A percentile compares a stretch with the other conserved stretches of the same genome.
Conservation (phyloP, 1,140 invertebrate genomes). For the Cydia strobilella region DNA sequence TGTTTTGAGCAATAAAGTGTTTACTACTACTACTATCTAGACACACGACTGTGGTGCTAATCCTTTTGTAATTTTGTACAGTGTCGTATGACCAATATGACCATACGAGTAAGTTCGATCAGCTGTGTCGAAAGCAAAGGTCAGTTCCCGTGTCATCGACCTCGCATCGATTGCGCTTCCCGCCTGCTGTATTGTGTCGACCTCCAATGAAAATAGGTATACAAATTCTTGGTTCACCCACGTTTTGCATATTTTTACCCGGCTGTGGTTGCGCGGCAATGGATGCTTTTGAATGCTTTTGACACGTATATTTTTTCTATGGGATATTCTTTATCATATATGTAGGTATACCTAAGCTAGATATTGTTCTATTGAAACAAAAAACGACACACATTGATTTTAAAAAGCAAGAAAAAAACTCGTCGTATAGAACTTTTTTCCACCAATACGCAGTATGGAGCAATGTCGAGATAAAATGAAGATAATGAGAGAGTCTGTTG, state of each 20-base stretch:
- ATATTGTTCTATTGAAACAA: too few species aligned
- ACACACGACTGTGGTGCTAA: background rate
- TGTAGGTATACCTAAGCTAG: too few species aligned
- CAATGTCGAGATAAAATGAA: too few species aligned
- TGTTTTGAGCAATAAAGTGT: too few species aligned
- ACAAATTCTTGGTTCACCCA: conserved; percentile 6
- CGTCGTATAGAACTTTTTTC: too few species aligned
- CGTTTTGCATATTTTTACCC: background rate
- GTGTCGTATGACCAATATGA: conserved; percentile 34
- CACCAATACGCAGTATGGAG: too few species aligned
- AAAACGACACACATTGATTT: too few species aligned
- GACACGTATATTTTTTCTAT: background rate
- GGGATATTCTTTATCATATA: background rate
- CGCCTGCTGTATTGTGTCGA: conserved; percentile 57
- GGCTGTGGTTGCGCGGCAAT: background rate
- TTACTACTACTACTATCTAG: too few species aligned
- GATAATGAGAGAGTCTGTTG: too few species aligned
- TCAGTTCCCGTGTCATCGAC: conserved; percentile 75
- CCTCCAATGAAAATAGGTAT: conserved; percentile 59
- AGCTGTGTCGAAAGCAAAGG: conserved; percentile 76
- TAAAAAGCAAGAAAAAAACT: too few species aligned
- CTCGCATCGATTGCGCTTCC: conserved; percentile 73
- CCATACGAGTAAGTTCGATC: conserved; percentile 53
- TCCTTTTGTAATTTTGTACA: background rate
- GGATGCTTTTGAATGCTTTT: background rate